Conservation (phyloP, 1,140 invertebrate genomes). For the Drosophila miranda region DNA sequence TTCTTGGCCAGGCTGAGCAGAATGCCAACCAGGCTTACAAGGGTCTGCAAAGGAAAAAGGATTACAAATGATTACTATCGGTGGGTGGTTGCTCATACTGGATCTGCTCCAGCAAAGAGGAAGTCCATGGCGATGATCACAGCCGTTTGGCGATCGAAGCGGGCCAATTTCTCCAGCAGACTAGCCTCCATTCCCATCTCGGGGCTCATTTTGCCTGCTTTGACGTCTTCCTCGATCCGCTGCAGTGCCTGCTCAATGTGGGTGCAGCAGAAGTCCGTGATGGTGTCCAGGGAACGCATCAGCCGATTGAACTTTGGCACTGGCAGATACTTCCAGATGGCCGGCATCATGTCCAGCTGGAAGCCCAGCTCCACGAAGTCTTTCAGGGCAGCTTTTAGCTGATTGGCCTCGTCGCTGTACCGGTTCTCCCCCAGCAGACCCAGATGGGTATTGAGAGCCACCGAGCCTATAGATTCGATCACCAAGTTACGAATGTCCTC, state of each 20-base stretch:
- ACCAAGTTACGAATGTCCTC: slow-evolving; percentile 87
- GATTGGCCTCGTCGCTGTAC: slow-evolving; percentile 83
- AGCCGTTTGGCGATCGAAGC: slow-evolving; percentile 82
- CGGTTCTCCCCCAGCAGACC: slow-evolving; percentile 82
- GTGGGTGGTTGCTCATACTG: slow-evolving; percentile 40
- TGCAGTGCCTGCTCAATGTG: slow-evolving; percentile 64
- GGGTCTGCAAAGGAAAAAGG: slow-evolving; percentile 18
- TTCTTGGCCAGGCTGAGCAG: slow-evolving; percentile 85
- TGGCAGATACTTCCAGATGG: slow-evolving; percentile 85
- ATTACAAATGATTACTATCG: background rate
- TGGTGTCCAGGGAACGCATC: slow-evolving; percentile 82
- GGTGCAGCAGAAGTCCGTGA: slow-evolving; percentile 52
- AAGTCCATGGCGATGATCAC: slow-evolving; percentile 77
- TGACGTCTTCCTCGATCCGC: slow-evolving; percentile 51
- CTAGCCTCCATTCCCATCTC: slow-evolving; percentile 56
- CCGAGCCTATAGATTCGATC: slow-evolving; percentile 87
- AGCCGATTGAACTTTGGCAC: slow-evolving; percentile 85
- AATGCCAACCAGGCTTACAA: slow-evolving; percentile 50
- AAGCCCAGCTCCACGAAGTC: slow-evolving; percentile 76
- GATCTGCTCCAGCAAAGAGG: slow-evolving; percentile 72
- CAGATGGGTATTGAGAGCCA: slow-evolving; percentile 88
- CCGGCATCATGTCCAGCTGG: slow-evolving; percentile 85
- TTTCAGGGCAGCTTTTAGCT: slow-evolving; percentile 85
- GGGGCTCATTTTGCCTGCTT: slow-evolving; percentile 8
- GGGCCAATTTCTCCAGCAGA: slow-evolving; percentile 77